These are phyloP conservation scores for Cydia splendana DNA, from an alignment of 1,140 invertebrate species.

Conservation along the genomic window DNA sequence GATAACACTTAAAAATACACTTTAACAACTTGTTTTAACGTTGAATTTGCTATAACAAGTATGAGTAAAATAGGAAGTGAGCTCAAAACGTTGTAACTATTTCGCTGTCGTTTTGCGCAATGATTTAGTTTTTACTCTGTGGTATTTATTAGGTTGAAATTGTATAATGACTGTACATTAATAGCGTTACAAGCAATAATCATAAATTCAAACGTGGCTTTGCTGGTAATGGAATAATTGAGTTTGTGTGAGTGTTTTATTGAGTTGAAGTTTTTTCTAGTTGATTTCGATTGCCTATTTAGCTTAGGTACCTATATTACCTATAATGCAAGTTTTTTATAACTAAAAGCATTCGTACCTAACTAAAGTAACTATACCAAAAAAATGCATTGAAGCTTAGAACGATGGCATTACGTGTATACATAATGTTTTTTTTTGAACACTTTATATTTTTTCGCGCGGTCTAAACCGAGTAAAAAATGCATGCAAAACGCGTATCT, in stretches of 20 bases:
- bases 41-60: neutral
- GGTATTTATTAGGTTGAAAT: slow-evolving; percentile 11
- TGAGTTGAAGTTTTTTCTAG: neutral
- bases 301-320: too few species aligned
- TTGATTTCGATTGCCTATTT: neutral
- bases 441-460: too few species aligned
- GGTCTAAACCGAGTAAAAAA: too few species aligned
- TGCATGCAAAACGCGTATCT: too few species aligned
- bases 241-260: neutral
- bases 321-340: too few species aligned
- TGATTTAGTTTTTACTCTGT: neutral
- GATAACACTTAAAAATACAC: neutral
- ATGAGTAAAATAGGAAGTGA: neutral
- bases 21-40: neutral
- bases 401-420: too few species aligned
- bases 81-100: neutral
- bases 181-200: neutral
- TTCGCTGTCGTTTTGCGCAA: slow-evolving; percentile 11
- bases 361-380: too few species aligned
- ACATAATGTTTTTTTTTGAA: too few species aligned
- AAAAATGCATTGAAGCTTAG: too few species aligned
- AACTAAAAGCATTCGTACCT: too few species aligned
- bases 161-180: slow-evolving; percentile 14
- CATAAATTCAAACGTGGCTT: neutral
- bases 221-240: neutral